These are phyloP conservation scores for Salminus brasiliensis DNA, from an alignment of 2,113 vertebrate species.

Conservation along the genomic window DNA sequence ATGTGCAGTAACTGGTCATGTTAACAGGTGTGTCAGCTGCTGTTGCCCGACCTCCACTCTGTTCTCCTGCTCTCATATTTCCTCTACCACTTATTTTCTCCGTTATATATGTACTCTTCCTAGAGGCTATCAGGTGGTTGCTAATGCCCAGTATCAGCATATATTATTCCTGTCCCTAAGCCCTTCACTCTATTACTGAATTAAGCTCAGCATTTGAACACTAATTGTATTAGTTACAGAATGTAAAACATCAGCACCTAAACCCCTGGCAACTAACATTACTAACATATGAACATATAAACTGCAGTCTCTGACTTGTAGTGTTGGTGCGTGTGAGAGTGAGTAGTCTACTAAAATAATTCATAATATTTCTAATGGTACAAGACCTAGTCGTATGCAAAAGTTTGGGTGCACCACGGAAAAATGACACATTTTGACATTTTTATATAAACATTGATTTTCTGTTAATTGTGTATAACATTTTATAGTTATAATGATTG, in stretches of 20 bases:
- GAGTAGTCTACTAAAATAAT: too few relatives aligned
- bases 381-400: too few relatives aligned
- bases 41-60: background rate
- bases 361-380: too few relatives aligned
- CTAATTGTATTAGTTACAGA: conserved; percentile 1
- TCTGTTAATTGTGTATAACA: too few relatives aligned
- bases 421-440: too few relatives aligned
- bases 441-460: too few relatives aligned
- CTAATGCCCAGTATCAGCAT: conserved; percentile 31
- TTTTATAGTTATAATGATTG: too few relatives aligned
- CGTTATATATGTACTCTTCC: conserved; percentile 17
- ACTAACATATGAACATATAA: background rate
- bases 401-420: too few relatives aligned
- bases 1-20: background rate
- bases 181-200: background rate
- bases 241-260: background rate
- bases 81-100: conserved; percentile 23
- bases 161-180: conserved; percentile 43
- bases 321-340: too few relatives aligned
- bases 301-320: too few relatives aligned
- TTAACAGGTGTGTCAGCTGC: conserved; percentile 6
- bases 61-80: conserved; percentile 32
- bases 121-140: conserved; percentile 32
- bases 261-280: background rate
- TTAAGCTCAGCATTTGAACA: background rate